Conservation (phyloP, 2,113 vertebrate species). For the Mobula hypostoma region DNA sequence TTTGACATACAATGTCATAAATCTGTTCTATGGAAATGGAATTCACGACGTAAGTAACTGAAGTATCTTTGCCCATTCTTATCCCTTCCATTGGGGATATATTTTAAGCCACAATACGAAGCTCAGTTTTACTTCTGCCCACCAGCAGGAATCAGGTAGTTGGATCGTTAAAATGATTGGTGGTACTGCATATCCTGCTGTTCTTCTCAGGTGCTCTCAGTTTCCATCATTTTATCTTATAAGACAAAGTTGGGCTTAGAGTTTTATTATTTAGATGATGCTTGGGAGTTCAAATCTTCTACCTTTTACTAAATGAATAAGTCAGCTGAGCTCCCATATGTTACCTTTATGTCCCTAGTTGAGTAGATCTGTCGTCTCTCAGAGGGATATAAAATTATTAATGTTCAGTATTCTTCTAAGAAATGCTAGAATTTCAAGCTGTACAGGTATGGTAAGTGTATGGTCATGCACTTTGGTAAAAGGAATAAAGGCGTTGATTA, state of each 20-base stretch:
- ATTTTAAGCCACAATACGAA: not conserved
- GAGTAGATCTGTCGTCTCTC: not conserved
- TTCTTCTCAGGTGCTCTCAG: not conserved
- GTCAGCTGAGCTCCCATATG: not conserved
- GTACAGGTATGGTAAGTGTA: too few relatives aligned
- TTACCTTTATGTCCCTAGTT: not conserved
- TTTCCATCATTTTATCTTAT: not conserved
- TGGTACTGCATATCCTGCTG: not conserved
- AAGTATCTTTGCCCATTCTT: not conserved
- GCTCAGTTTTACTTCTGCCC: not conserved
- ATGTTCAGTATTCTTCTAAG: too few relatives aligned
- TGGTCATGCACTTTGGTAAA: too few relatives aligned
- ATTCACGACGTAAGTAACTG: not conserved
- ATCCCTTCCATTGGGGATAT: not conserved
- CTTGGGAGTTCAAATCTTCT: not conserved
- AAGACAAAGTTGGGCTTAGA: not conserved
- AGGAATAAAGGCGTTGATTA: too few relatives aligned
- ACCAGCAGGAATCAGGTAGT: too few relatives aligned
- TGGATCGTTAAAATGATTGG: not conserved
- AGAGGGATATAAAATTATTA: not conserved
- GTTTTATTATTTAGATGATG: too few relatives aligned
- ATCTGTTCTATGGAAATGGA: not conserved
- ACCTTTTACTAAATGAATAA: too few relatives aligned
- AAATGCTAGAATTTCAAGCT: too few relatives aligned
- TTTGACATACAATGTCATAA: not conserved